Evolutionary conservation across 1,140 invertebrate genomes (phyloP), one percentile per base, ranked within the genome.

Genomic region (Caenorhabditis brenneri): DNA sequence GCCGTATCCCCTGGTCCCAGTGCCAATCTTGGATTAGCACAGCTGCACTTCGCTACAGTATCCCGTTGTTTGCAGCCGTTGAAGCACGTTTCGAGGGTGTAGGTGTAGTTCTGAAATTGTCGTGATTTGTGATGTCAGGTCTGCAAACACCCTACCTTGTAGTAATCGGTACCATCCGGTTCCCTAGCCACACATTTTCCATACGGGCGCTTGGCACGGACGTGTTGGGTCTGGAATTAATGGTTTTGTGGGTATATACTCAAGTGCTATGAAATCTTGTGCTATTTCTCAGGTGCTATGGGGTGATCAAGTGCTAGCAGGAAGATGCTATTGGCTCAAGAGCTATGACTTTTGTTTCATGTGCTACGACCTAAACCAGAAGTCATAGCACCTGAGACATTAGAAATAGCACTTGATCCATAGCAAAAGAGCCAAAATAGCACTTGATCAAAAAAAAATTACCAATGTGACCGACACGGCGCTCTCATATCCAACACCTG

Each of bases 71-170:
- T 60, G 46, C 83, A 84, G n/a, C 49, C 58, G 46, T 65, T 58
- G 36, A 84, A 60, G 27, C 83, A 84, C 0, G 83, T 80, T 24
- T 84, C 83, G 33, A 84, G 22, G 16, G 74, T 80, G 53, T 84
- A 84, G 1, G 29, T 80, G 27, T 31, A 82, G 27, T 82, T 24
- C 58, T 58, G 33, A 29, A 80, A 19, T 42, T 42, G 39, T 42
- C 39, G 39, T 5, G 39, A 42, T 42, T 42, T 42, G 39, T n/a
- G n/a, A n/a, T n/a, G n/a, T 42, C 39, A 12, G 29, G 24, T 39
- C n/a, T 27, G 24, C 6, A 79, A 12, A 80, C 48, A 79, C 10
- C 36, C 29, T 51, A 55, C 79, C 79, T 51, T 39, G 12, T 80
- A 80, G 16, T 74, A 51, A 39, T 82, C 53, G 9, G 53, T 49